Base-by-base conservation (phyloP, 2,888 invertebrate species). In the Agrilus biguttatus region DNA sequence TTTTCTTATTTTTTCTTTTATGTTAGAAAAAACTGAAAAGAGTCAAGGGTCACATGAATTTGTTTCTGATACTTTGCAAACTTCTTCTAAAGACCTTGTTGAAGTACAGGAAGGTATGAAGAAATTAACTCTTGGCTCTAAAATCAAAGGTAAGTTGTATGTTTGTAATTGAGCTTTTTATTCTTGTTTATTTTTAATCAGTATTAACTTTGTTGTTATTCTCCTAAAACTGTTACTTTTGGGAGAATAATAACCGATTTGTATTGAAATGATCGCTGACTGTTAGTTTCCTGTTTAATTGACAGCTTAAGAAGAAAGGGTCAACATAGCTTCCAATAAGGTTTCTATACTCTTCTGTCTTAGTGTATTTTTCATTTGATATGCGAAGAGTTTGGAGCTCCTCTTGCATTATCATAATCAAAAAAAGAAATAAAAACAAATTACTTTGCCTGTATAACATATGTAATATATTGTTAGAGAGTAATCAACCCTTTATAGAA, bases 51-150 rank as follows among this genome's bases (percentile, higher is more conserved):
- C 71, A 61, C 77, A 79, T 59, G 85, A 85, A 67, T 84, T 85
- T 71, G 77, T 83, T 55, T 83, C 83, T 57, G 84, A 85, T 65
- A 74, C 77, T 58, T 78, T 81, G 67, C 75, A 78, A 65, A 74
- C 75, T 51, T 73, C 74, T 55, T 72, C 71, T 53, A 73, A 73
- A 55, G 81, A 81, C 60, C 68, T 81, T 59, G 77, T 77, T 57
- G 81, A 84, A 65, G 81, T 81, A 48, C 76, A 78, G 58, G 79
- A 82, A 59, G 82, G 81, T 57, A 81, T 85, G 77, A 75, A 79
- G 66, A 78, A 78, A 64, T 70, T 85, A 51, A 78, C 75, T 43
- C 63, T 71, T 58, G 67, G 68, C 55, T 63, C 71, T 49, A 68
- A 67, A 56, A 54, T 66, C 42, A 66, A 69, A 65, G 71, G 73